These are phyloP conservation scores for Elysia crispata DNA, from an alignment of 2,888 invertebrate species.

Conservation along the genomic window DNA sequence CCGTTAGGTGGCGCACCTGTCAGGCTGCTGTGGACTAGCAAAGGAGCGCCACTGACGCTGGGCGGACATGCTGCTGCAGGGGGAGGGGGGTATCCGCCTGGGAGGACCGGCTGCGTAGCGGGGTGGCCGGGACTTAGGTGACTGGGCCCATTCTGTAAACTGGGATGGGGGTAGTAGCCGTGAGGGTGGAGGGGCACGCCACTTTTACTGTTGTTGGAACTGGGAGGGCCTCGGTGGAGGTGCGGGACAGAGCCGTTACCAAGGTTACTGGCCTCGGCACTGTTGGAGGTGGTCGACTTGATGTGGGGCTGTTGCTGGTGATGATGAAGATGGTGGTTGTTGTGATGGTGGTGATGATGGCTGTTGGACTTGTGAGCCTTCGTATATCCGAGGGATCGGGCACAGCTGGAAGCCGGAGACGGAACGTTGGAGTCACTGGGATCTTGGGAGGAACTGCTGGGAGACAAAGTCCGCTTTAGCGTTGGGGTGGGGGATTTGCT, in stretches of 20 bases:
- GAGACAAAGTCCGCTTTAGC: neutral
- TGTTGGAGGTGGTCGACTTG: neutral
- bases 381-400: conserved; percentile 42
- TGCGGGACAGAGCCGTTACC: too few relatives aligned
- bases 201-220: too few relatives aligned
- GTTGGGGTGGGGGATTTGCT: neutral
- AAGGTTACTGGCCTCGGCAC: neutral
- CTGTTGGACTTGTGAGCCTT: conserved; percentile 28
- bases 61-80: neutral
- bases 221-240: too few relatives aligned
- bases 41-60: neutral
- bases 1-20: neutral
- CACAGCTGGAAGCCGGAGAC: conserved; percentile 13
- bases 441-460: neutral
- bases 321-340: conserved; percentile 11
- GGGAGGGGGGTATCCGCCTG: neutral
- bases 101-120: neutral
- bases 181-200: too few relatives aligned
- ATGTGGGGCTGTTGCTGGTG: conserved; percentile 16
- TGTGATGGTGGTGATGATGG: neutral
- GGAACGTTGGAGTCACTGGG: neutral
- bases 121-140: neutral
- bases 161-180: too few relatives aligned
- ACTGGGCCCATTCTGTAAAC: conserved; percentile 15
- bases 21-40: neutral